Evolutionary conservation across 2,888 invertebrate species (phyloP), one percentile per base, ranked within the genome.

Genomic region (Dioctria linearis): DNA sequence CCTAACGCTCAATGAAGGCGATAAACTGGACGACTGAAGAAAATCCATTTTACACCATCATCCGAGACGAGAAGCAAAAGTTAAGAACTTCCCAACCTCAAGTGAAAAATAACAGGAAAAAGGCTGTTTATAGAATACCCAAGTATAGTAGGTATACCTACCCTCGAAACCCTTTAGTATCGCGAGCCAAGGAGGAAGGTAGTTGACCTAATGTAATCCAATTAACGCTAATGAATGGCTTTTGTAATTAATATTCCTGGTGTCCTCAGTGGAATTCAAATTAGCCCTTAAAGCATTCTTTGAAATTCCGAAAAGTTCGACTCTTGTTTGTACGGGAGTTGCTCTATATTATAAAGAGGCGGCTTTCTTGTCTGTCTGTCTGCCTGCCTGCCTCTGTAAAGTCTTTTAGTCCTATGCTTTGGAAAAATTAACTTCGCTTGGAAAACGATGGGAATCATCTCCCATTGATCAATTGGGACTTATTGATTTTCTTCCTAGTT

Each of bases 211-310:
- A 84, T 83, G 83, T 84, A 84, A 85, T 84, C 84, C 85, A 86
- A 86, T 86, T 86, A 86, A 85, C 84, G 82, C 84, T 86, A 86
- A 86, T 86, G 85, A 86, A 86, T 85, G 84, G 84, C 84, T 84
- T 85, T 84, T 84, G 84, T 85, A 85, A 86, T 85, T 86, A 85
- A 85, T 85, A 85, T 85, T 83, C 83, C 82, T 84, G 84, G 83
- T 83, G 83, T 83, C 81, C 83, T 81, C 82, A 78, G 57, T 63
- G 84, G 85, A 84, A 84, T 84, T 84, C 83, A 84, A 85, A 85
- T 85, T 85, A 84, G 83, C 83, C 83, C 80, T 80, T 81, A 79
- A 3, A 54, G n/a, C 13, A 25, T 67, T n/a, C n/a, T 11, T 66
- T 13, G 59, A 25, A 25, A 25, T 25, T 25, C 59, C 59, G n/a